phyloP scores from a whole-genome alignment of 2,888 invertebrate genomes.

The Heteromurus nitidus region DNA sequence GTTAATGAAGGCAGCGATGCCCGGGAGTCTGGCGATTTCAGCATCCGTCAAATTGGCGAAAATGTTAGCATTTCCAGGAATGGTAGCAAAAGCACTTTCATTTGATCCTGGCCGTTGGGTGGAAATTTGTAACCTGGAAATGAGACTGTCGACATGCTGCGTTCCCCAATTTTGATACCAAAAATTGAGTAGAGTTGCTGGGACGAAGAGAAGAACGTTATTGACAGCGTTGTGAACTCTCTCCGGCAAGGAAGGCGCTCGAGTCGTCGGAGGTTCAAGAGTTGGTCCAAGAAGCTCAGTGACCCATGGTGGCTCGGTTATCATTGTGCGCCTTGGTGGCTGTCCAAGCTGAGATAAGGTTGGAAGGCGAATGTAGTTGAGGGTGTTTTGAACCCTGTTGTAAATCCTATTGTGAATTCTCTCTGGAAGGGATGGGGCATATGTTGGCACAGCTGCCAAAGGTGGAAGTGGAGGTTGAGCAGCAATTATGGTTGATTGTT shows the following conservation, averaged over 20 bases:
- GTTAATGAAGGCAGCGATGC: slow-evolving; percentile 56
- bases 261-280: slow-evolving; percentile 54
- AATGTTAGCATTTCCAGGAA: slow-evolving; percentile 19
- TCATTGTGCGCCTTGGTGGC: slow-evolving; percentile 31
- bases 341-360: slow-evolving; percentile 35
- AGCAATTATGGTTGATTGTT: no score
- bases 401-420: slow-evolving; percentile 35
- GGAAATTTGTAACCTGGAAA: slow-evolving; percentile 23
- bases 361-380: slow-evolving; percentile 36
- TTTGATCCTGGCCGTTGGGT: slow-evolving; percentile 39
- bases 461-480: no score
- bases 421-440: slow-evolving; percentile 14
- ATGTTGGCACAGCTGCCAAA: no score
- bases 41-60: slow-evolving; percentile 40
- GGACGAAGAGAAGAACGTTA: slow-evolving; percentile 56
- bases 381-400: not conserved
- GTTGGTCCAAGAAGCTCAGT: slow-evolving; percentile 58
- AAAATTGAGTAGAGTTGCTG: slow-evolving; percentile 58
- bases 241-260: slow-evolving; percentile 40
- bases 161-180: slow-evolving; percentile 60
- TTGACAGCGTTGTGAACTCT: slow-evolving; percentile 44
- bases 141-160: slow-evolving; percentile 47
- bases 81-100: slow-evolving; percentile 38
- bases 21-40: slow-evolving; percentile 5
- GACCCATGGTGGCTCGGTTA: slow-evolving; percentile 62